phyloP scores from a whole-genome alignment of 2,888 invertebrate species.

The Tetragnatha montana region DNA sequence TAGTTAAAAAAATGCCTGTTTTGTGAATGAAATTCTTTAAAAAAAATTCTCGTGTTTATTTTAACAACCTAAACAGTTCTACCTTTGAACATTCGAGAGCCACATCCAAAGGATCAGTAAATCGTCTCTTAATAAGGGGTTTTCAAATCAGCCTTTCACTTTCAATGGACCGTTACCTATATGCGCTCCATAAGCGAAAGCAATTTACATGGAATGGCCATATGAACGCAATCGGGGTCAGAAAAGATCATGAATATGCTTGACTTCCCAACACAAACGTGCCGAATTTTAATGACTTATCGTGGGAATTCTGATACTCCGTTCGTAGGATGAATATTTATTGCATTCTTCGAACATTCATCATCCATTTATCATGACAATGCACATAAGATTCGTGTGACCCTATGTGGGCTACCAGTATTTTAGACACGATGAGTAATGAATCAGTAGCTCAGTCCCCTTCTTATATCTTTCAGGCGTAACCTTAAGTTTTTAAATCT shows the following conservation, averaged over 20 bases:
- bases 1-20: too few species aligned
- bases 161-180: too few species aligned
- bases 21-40: too few species aligned
- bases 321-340: neutral
- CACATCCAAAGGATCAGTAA: too few species aligned
- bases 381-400: neutral
- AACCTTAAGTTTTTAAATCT: too few species aligned
- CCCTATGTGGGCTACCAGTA: neutral
- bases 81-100: too few species aligned
- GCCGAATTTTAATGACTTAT: slow-evolving; percentile 2
- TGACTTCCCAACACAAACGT: slow-evolving; percentile 3
- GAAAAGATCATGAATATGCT: slow-evolving; percentile 6
- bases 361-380: neutral
- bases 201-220: neutral
- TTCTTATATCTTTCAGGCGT: too few species aligned
- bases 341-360: neutral
- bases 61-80: too few species aligned
- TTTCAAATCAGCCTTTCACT: too few species aligned
- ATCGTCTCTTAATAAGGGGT: too few species aligned
- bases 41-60: too few species aligned
- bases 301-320: slow-evolving; percentile 7
- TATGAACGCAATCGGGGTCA: neutral
- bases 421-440: neutral
- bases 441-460: neutral
- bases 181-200: neutral